Evolutionary conservation across 2,797 vertebrate species (phyloP).

Genomic region (Epinephelus awoara): DNA sequence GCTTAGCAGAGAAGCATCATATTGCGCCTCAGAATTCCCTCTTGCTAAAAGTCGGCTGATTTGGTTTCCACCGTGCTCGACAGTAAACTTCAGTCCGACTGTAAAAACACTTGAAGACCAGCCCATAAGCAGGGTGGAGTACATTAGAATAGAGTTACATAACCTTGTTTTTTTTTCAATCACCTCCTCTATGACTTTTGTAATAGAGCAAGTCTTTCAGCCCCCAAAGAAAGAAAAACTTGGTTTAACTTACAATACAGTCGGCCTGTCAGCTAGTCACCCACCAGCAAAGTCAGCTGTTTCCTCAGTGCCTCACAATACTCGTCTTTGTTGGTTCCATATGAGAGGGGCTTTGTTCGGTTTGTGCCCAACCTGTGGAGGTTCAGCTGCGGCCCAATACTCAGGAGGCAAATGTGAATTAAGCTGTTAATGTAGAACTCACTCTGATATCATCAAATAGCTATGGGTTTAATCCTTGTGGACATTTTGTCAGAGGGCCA

Average conservation of each 20-base stretch:
- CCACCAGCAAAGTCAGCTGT: conserved; percentile 79
- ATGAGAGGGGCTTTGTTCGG: conserved; percentile 79
- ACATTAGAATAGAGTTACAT: conserved; percentile 77
- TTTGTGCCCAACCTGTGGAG: conserved; percentile 61
- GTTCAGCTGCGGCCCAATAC: conserved; percentile 41
- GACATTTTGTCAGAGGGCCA: conserved; percentile 4
- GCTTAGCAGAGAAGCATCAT: background rate
- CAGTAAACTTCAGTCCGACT: conserved; percentile 55
- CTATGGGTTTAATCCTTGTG: conserved; percentile 38
- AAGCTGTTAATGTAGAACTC: conserved; percentile 48
- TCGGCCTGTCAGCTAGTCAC: conserved; percentile 68
- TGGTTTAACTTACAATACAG: conserved; percentile 63
- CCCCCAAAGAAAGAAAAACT: conserved; percentile 57
- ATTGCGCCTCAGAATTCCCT: conserved; percentile 1
- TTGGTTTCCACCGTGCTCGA: conserved; percentile 31
- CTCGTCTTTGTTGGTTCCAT: conserved; percentile 76
- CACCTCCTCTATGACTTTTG: conserved; percentile 68
- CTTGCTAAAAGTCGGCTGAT: conserved; percentile 22
- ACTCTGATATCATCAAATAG: conserved; percentile 42
- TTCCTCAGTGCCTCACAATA: conserved; percentile 75
- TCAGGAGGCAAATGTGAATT: conserved; percentile 56
- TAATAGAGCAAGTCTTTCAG: conserved; percentile 59
- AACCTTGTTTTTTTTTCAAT: conserved; percentile 66
- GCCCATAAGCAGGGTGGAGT: conserved; percentile 76
- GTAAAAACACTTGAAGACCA: conserved; percentile 63